Evolutionary conservation across 1,140 invertebrate genomes (phyloP).

Genomic region (Cyrtorhinus lividipennis): DNA sequence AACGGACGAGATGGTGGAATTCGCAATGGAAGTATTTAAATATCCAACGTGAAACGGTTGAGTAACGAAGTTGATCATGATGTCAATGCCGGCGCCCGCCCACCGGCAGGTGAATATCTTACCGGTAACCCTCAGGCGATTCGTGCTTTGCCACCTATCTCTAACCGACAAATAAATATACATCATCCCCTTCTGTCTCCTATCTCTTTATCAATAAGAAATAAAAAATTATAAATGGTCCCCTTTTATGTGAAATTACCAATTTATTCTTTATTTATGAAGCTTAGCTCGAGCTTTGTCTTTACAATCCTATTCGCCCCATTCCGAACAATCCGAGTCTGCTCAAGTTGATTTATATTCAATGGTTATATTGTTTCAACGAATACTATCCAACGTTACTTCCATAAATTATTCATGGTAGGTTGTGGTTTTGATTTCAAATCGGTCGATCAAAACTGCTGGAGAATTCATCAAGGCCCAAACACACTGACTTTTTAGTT

Average conservation of each 20-base stretch:
- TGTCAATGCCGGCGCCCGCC: background rate
- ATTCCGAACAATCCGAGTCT: background rate
- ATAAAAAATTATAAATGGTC: background rate
- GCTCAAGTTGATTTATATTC: background rate
- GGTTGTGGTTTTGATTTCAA: no score
- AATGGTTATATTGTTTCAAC: background rate
- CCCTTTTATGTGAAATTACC: background rate
- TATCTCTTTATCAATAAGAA: background rate
- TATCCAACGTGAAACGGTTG: no score
- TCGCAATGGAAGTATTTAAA: no score
- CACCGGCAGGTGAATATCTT: background rate
- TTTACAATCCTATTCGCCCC: background rate
- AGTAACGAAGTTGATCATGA: background rate
- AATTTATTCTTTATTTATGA: background rate
- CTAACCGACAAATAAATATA: background rate
- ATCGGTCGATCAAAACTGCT: no score
- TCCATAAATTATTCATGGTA: no score
- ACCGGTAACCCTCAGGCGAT: background rate
- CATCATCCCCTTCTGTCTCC: background rate
- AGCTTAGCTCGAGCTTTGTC: background rate
- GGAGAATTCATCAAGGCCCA: no score
- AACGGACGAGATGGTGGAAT: no score
- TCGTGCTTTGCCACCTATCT: background rate
- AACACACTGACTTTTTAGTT: no score
- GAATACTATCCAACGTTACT: no score